Percentiles rank a stretch among this genome's conserved stretches.
phyloP scores from a whole-genome alignment of 2,888 invertebrate species.

The Ophonus ardosiacus region DNA sequence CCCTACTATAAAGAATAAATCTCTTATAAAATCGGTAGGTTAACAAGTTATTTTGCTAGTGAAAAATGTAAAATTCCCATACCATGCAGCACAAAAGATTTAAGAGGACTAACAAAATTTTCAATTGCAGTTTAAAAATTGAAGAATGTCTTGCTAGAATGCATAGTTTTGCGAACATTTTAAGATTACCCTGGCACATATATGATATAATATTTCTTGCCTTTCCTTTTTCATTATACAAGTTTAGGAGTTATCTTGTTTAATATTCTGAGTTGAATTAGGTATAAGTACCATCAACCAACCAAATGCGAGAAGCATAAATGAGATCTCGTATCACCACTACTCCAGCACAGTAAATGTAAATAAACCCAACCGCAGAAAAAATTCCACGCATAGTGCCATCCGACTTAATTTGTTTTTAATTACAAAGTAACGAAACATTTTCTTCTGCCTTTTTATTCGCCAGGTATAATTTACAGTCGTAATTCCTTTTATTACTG shows the following conservation, averaged over 20 bases:
- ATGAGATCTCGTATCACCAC: not conserved
- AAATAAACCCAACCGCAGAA: constrained; percentile 30
- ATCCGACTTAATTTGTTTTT: constrained; percentile 58
- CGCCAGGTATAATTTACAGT: constrained; percentile 45
- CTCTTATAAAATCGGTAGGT: too few species aligned
- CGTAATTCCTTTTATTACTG: constrained; percentile 51
- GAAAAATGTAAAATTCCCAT: too few species aligned
- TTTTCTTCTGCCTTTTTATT: constrained; percentile 46
- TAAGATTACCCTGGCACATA: not conserved
- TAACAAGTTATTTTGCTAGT: too few species aligned
- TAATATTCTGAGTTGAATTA: not conserved
- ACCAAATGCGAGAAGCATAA: not conserved
- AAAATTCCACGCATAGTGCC: constrained; percentile 28
- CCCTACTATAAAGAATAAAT: too few species aligned
- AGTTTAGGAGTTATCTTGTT: not conserved
- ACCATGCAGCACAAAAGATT: too few species aligned
- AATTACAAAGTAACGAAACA: constrained; percentile 56
- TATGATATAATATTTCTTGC: not conserved
- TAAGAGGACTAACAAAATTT: too few species aligned
- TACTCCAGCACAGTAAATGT: constrained; percentile 7
- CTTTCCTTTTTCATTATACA: constrained; percentile 12
- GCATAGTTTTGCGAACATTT: too few species aligned
- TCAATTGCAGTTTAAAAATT: too few species aligned
- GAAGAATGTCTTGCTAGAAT: too few species aligned
- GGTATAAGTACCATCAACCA: not conserved